These are phyloP conservation scores for Caenorhabditis sp. DNA, from an alignment of 2,888 invertebrate species.

Conservation along the genomic window DNA sequence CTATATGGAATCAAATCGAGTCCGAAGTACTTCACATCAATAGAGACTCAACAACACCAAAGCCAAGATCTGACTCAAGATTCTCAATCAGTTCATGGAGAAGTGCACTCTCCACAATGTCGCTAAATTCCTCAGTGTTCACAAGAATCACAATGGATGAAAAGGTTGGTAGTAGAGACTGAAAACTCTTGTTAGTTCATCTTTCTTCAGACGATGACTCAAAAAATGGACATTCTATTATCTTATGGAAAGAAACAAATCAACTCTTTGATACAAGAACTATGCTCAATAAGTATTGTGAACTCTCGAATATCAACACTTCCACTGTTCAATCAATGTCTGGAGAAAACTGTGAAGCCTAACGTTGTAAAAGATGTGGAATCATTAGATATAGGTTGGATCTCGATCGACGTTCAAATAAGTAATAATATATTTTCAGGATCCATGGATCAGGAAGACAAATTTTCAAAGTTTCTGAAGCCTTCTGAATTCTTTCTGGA, in stretches of 20 bases:
- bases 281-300: conserved; percentile 59
- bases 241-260: conserved; percentile 59
- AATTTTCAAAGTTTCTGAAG: conserved; percentile 34
- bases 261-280: conserved; percentile 61
- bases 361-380: conserved; percentile 27
- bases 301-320: conserved; percentile 41
- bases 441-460: conserved; percentile 28
- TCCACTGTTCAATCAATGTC: conserved; percentile 56
- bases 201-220: conserved; percentile 41
- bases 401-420: neutral
- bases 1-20: conserved; percentile 63
- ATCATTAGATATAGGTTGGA: conserved; percentile 39
- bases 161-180: conserved; percentile 18
- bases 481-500: conserved; percentile 57
- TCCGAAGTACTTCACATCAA: conserved; percentile 47
- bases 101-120: conserved; percentile 58
- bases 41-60: conserved; percentile 26
- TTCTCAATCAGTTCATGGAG: conserved; percentile 60
- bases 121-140: conserved; percentile 47
- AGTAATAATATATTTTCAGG: conserved; percentile 26
- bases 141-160: conserved; percentile 51
- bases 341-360: conserved; percentile 58
- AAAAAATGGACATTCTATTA: conserved; percentile 61
- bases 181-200: neutral
- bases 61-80: conserved; percentile 58